Evolutionary conservation across 2,888 invertebrate species (phyloP), one percentile per base, ranked within the genome.

Genomic region (Eilema griseolum): DNA sequence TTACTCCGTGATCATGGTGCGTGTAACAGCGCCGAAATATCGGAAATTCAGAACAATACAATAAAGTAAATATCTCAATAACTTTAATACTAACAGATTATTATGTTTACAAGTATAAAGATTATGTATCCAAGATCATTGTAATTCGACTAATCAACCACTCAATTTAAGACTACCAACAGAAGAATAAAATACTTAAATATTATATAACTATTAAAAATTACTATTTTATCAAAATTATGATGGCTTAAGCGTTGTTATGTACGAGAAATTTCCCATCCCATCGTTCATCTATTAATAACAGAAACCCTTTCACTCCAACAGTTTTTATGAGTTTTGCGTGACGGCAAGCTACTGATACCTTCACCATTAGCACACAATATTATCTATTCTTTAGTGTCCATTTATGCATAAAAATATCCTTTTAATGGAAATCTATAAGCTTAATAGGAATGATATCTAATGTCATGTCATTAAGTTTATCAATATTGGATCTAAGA

Each of bases 241-340:
- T 61, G n/a, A 28, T 46, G 61, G 28, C 41, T 67, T 20, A 60
- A 67, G 23, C 23, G 37, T 60, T 46, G 60, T 46, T 46, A 46
- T 31, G 60, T 60, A 31, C 28, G 28, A 16, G 23, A 59, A 24
- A 46, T 67, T 67, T 60, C 61, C 60, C 41, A 46, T 60, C 61
- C 60, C 41, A 46, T 60, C 26, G 61, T 28, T 46, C n/a, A 59
- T 59, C 66, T 46, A 60, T 67, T 37, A 61, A 67, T 24, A 67
- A 67, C 60, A 67, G n/a, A 67, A 61, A 67, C 66, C 60, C 66
- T 66, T 66, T 66, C 60, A 66, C 66, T 67, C 37, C 20, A 23
- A 16, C 26, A 26, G 66, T 67, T 61, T 41, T 67, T 67, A 67
- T 41, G 66, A 61, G 24, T 61, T 60, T 28, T 41, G 60, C 60